Evolutionary conservation across 1,140 invertebrate genomes (phyloP), one percentile per base, ranked within the genome.

Genomic region (Scaptomyza montana): DNA sequence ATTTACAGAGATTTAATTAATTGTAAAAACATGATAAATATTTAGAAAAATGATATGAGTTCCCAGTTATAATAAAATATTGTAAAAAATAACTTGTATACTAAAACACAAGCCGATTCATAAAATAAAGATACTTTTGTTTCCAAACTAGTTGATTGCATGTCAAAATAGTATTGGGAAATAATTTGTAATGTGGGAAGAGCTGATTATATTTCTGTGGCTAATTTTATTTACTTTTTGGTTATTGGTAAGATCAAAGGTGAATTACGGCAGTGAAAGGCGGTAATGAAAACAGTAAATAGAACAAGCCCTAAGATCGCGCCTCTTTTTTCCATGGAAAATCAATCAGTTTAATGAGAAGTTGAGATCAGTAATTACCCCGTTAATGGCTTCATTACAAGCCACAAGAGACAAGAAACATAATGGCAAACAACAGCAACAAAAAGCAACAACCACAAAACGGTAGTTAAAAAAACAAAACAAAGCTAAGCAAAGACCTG

Each of bases 381-480:
- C n/a, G 76, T 73, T 87, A 87, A 87, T 87, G 76, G 67, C 84
- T 87, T 87, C 76, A 87, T 87, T 87, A 89, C 76, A 77, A 67
- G 72, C 63, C 71, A 19, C 68, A 54, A 80, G 13, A 57, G 57
- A 57, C 43, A 63, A 47, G 0, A 57, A n/a, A 60, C 28, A 60
- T 45, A 45, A 60, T 12, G 47, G 46, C 21, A 30, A 1, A 63
- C 64, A 67, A 60, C 60, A 16, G 61, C 60, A 60, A 66, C 47
- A 65, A 68, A 36, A 36, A 30, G 30, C 64, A 51, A 65, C 41
- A 50, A 60, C 67, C 71, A 57, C 51, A 12, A 56, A 70, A 74
- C 43, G 45, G 56, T 63, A 81, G 79, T 57, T n/a, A n/a, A 43
- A 43, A 43, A 43, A 43, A 25, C 9, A 79, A 79, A 51, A 71